Evolutionary conservation across 2,888 invertebrate species (phyloP).

Genomic region (Acleris sparsana): DNA sequence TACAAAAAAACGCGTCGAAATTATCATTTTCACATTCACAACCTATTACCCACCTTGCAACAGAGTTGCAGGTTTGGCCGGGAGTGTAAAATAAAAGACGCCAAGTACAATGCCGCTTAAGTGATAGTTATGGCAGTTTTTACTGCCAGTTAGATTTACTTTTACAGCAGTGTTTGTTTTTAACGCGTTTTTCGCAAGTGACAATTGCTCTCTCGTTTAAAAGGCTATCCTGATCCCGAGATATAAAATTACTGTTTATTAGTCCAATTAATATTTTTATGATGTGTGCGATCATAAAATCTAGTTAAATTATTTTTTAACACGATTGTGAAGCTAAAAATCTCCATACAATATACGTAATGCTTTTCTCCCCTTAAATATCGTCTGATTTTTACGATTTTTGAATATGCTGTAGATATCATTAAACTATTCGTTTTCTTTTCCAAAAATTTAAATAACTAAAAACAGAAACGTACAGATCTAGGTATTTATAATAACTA

Average conservation of each 20-base stretch:
- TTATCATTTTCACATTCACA: slow-evolving; percentile 7
- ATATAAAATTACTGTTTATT: neutral
- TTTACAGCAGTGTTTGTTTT: slow-evolving; percentile 83
- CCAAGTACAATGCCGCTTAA: slow-evolving; percentile 76
- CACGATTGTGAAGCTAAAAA: no score
- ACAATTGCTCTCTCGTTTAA: slow-evolving; percentile 66
- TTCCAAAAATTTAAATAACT: no score
- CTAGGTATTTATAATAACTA: no score
- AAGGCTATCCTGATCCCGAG: slow-evolving; percentile 38
- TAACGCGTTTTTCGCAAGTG: slow-evolving; percentile 77
- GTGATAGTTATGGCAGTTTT: slow-evolving; percentile 84
- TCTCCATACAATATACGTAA: no score
- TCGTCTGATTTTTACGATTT: no score
- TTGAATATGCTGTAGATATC: no score
- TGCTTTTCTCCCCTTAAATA: no score
- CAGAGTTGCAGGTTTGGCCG: slow-evolving; percentile 64
- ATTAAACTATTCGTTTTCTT: no score
- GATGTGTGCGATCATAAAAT: no score
- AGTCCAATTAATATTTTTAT: no score
- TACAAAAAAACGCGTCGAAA: neutral
- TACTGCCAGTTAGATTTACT: slow-evolving; percentile 84
- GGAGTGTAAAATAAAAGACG: slow-evolving; percentile 65
- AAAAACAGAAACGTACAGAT: no score
- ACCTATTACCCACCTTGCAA: slow-evolving; percentile 37
- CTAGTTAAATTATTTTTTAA: no score